Percentiles rank a stretch among this genome's conserved stretches.
These are phyloP conservation scores for Sporophila hypoxantha DNA, from an alignment of 2,113 vertebrate species.

Conservation along the genomic window DNA sequence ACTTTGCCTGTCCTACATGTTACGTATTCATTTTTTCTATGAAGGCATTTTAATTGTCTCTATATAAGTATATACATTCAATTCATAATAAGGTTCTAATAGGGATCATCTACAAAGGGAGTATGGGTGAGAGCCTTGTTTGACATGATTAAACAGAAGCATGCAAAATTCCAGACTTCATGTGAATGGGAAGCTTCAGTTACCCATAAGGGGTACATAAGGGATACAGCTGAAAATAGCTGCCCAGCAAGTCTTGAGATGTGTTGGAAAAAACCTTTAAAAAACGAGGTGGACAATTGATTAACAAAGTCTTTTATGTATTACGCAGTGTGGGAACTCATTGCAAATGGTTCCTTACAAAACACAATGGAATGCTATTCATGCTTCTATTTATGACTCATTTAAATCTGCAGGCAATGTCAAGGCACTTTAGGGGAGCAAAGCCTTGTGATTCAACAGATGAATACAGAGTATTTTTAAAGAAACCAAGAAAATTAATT, in stretches of 20 bases:
- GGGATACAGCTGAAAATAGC: background rate
- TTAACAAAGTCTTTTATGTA: background rate
- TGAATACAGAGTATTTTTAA: background rate
- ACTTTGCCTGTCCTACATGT: background rate
- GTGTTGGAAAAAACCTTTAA: background rate
- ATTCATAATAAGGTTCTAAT: background rate
- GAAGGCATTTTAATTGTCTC: background rate
- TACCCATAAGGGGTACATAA: background rate
- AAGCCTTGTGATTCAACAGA: background rate
- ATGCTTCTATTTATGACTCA: background rate
- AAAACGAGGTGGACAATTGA: background rate
- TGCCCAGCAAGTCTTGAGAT: background rate
- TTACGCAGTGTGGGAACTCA: background rate
- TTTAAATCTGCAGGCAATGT: background rate
- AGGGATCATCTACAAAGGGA: background rate
- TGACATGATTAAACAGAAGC: background rate
- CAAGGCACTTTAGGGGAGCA: background rate
- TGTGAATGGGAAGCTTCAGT: background rate
- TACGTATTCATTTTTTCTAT: fast-evolving
- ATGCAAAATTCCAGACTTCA: background rate
- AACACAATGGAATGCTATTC: background rate
- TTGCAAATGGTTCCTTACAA: background rate
- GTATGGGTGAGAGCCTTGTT: background rate
- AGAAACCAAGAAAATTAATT: background rate
- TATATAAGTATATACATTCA: background rate